Percentiles rank a stretch among this genome's conserved stretches.
phyloP scores from a whole-genome alignment of 2,113 vertebrate genomes.

The Crotophaga sulcirostris region DNA sequence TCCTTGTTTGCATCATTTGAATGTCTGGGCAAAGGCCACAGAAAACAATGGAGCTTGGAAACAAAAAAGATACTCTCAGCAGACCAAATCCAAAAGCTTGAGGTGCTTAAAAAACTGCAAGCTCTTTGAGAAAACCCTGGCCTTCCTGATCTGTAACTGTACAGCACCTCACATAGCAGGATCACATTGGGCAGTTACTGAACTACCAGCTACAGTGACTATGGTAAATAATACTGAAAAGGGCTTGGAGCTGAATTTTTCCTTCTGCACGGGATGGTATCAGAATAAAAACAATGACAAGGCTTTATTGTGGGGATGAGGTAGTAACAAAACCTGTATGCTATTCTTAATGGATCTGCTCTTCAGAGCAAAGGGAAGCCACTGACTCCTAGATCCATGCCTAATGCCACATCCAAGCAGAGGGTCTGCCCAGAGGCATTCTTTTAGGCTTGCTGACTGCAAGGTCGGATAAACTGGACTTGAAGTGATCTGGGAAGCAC shows the following conservation, averaged over 20 bases:
- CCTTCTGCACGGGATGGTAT: not conserved
- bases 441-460: not conserved
- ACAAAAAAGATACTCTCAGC: not conserved
- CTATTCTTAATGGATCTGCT: not conserved
- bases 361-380: not conserved
- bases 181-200: accelerated
- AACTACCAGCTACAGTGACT: not conserved
- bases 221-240: not conserved
- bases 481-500: not conserved
- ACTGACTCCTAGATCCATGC: no score
- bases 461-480: not conserved
- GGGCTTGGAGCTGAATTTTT: not conserved
- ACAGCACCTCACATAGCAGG: not conserved
- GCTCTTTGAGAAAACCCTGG: not conserved
- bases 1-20: not conserved
- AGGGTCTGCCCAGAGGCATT: not conserved
- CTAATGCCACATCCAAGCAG: not conserved
- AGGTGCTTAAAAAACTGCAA: not conserved
- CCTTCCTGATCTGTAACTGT: not conserved
- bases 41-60: not conserved
- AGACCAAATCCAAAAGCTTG: not conserved
- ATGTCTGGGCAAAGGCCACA: not conserved
- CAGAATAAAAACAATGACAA: accelerated
- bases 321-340: not conserved
- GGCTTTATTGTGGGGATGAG: not conserved